Evolutionary conservation across 1,140 invertebrate genomes (phyloP), one percentile per base, ranked within the genome.

Genomic region (Spodoptera frugiperda): DNA sequence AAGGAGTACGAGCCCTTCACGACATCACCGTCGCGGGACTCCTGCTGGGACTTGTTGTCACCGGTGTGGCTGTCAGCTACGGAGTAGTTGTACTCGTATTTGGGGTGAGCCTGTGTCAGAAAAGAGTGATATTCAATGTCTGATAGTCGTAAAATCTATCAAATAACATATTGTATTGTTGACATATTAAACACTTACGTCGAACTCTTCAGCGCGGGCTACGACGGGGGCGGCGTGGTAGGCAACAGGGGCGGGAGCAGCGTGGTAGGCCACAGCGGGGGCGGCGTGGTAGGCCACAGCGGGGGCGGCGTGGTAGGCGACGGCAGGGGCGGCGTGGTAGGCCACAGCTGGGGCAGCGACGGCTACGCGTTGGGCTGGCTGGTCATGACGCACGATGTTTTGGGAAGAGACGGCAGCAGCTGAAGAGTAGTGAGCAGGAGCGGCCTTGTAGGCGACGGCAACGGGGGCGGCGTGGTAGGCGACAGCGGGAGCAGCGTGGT

Each of bases 1-100:
- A 94, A 81, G 48, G 93, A 93, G 89, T 96, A 96, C 55, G 88
- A 84, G 79, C 95, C 94, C 80, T 94, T 91, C 33, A 95, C 92
- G 9, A 91, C 91, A 78, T 94, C 94, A 72, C 94, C 94, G 82
- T 95, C 94, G 81, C 94, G 89, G 78, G 83, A 83, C 87, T 95
- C 94, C 81, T 94, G 91, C 81, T 95, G 95, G 76, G 89, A 92
- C 88, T 95, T 95, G 82, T 63, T 75, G 75, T 73, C 65, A 11
- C 72, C 71, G 39, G 76, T 65, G 44, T 76, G 68, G 15, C 67
- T 51, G 55, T 82, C 72, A 21, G 74, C 65, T 12, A 82, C 76
- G 15, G 67, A 46, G 65, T 94, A 95, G 39, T 89, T 84, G 89
- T 93, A 95, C 76, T 93, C 89, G 89, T 95, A 95, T 80, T 91